Percentiles rank a stretch among this genome's conserved stretches.
Conservation (phyloP, 2,113 vertebrate genomes). For the Leptocoma aspasia region DNA sequence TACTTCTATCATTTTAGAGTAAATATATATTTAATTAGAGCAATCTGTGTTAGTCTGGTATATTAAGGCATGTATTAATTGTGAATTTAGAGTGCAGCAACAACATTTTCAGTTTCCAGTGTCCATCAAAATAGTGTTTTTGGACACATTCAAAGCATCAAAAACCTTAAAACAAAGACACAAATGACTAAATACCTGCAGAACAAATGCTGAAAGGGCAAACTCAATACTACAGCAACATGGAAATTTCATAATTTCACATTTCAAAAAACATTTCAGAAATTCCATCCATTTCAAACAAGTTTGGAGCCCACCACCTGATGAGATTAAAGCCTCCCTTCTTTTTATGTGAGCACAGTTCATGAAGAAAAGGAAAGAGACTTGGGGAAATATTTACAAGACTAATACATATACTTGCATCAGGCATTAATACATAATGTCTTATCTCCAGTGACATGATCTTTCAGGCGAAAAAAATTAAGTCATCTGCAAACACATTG, state of each 20-base stretch:
- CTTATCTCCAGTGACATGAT: not conserved
- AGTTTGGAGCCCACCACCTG: constrained; percentile 13
- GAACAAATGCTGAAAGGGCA: not conserved
- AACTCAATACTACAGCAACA: not conserved
- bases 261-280: not conserved
- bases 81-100: not conserved
- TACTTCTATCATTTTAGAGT: not conserved
- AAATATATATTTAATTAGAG: constrained; percentile 20
- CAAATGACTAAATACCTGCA: not conserved
- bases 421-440: not conserved
- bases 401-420: not conserved
- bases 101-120: not conserved
- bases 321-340: not conserved
- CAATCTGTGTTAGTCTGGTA: constrained; percentile 59
- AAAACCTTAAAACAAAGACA: not conserved
- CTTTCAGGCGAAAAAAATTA: not conserved
- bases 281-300: constrained; percentile 4
- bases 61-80: not conserved
- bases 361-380: not conserved
- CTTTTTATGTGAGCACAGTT: not conserved
- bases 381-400: not conserved
- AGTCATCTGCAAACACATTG: not conserved
- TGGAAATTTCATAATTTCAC: not conserved
- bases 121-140: not conserved
- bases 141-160: not conserved